Percentiles rank a stretch among this genome's conserved stretches.
Evolutionary conservation across 2,888 invertebrate genomes (phyloP).

Genomic region (Drosophila stalkeri): DNA sequence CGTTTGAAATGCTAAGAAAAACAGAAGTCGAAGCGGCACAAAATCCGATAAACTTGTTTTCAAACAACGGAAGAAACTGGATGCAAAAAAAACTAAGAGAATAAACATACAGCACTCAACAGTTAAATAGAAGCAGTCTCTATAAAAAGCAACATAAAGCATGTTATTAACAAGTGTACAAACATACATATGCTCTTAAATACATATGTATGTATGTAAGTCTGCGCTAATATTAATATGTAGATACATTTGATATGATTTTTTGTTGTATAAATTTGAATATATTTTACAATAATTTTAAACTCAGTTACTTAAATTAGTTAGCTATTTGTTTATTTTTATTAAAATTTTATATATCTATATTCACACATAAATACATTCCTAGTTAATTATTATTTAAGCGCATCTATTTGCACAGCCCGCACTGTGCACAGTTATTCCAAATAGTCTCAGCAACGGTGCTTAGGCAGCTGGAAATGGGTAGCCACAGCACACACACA

Average conservation of each 20-base stretch:
- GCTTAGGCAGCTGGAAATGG: slow-evolving; percentile 61
- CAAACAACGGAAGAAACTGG: slow-evolving; percentile 65
- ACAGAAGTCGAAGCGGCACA: slow-evolving; percentile 60
- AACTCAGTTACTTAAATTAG: no score
- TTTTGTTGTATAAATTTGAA: no score
- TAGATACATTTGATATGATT: no score
- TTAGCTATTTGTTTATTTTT: no score
- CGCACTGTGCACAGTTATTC: slow-evolving; percentile 46
- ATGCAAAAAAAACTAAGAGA: slow-evolving; percentile 24
- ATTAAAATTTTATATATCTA: background rate
- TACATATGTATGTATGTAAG: no score
- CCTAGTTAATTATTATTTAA: background rate
- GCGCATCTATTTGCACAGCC: slow-evolving; percentile 12
- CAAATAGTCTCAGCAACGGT: slow-evolving; percentile 64
- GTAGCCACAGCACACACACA: slow-evolving; percentile 26
- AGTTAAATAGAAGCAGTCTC: slow-evolving; percentile 30
- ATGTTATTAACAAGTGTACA: no score
- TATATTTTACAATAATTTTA: no score
- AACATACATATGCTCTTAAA: no score
- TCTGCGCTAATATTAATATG: background rate
- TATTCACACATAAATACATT: background rate
- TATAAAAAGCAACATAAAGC: background rate
- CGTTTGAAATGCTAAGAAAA: slow-evolving; percentile 71
- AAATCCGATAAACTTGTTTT: slow-evolving; percentile 67
- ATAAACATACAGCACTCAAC: slow-evolving; percentile 27